Evolutionary conservation across 1,140 invertebrate genomes (phyloP).

Genomic region (Drosophila ohnishii): DNA sequence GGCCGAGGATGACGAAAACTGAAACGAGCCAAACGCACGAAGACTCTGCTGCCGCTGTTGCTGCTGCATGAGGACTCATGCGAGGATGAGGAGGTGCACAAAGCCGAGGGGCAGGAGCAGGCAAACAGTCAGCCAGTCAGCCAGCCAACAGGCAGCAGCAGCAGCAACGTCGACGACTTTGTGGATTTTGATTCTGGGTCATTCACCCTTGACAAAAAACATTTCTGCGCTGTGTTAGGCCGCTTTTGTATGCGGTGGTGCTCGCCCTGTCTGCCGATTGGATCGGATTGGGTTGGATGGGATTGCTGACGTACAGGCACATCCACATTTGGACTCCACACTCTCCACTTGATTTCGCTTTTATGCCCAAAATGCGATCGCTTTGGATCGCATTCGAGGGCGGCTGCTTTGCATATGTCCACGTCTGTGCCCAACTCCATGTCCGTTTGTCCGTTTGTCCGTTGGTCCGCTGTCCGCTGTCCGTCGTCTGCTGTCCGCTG

Average conservation of each 20-base stretch:
- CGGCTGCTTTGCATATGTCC: slow-evolving; percentile 48
- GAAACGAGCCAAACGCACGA: slow-evolving; percentile 63
- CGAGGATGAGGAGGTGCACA: slow-evolving; percentile 20
- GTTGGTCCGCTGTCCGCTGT: slow-evolving; percentile 1
- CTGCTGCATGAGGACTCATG: slow-evolving; percentile 24
- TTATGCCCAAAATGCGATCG: slow-evolving; percentile 27
- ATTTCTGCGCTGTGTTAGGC: slow-evolving; percentile 77
- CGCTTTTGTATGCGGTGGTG: slow-evolving; percentile 68
- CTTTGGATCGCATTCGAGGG: slow-evolving; percentile 23
- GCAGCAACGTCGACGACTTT: slow-evolving; percentile 64
- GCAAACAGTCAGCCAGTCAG: slow-evolving; percentile 36
- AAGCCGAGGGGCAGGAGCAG: slow-evolving; percentile 28
- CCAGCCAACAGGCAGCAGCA: slow-evolving; percentile 16
- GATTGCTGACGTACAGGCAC: slow-evolving; percentile 68
- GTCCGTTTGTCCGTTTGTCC: slow-evolving; percentile 35
- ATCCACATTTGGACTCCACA: slow-evolving; percentile 63
- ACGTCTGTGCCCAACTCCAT: slow-evolving; percentile 21
- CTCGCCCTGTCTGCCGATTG: slow-evolving; percentile 42
- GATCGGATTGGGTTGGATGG: slow-evolving; percentile 49
- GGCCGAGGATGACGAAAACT: slow-evolving; percentile 58
- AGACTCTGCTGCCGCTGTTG: slow-evolving; percentile 35
- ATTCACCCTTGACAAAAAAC: slow-evolving; percentile 81
- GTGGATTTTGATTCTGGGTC: slow-evolving; percentile 81
- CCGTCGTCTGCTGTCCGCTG: not conserved
- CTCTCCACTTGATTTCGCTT: slow-evolving; percentile 43